Evolutionary conservation across 1,140 invertebrate genomes (phyloP), one percentile per base, ranked within the genome.

Genomic region (Lucilia cuprina): DNA sequence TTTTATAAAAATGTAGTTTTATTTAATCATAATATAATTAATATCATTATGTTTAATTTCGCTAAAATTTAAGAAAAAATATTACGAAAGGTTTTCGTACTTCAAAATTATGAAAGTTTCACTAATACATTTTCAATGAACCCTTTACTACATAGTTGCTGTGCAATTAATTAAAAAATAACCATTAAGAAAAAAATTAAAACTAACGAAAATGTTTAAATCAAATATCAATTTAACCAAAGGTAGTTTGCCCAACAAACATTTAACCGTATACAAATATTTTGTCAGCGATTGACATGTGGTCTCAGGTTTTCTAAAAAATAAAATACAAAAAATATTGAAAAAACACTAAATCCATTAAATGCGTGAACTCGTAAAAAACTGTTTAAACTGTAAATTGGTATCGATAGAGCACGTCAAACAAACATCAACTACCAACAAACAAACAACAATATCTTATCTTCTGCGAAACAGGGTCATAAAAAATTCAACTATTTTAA

Each of bases 401-500:
- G 14, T 80, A 80, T 80, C 77, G 77, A 80, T 80, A 80, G 41
- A 30, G 21, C 77, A 80, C 77, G 75, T 47, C 41, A 21, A 80
- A 80, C 41, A 80, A n/a, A n/a, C 50, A 55, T 14, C 1, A 41
- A 41, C 5, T 41, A 41, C 74, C 8, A 74, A 41, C 74, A 77
- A 41, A 49, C 50, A 55, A 80, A n/a, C 47, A 80, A n/a, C 47
- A 25, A 49, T 21, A 25, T 80, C 77, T 49, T 80, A 80, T 80
- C 77, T 80, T 80, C 77, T 80, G 41, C 41, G 41, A 80, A 80
- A 80, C 41, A 80, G 77, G 77, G 77, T 80, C n/a, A 80, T 50
- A 80, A 49, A n/a, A 80, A 50, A 50, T 17, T 41, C 30, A 80
- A 80, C n/a, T 80, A 5, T 41, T 77, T 77, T 77, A 77, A 77